Evolutionary conservation across 2,888 invertebrate species (phyloP), one percentile per base, ranked within the genome.

Genomic region (Sphaerophoria rueppellii): DNA sequence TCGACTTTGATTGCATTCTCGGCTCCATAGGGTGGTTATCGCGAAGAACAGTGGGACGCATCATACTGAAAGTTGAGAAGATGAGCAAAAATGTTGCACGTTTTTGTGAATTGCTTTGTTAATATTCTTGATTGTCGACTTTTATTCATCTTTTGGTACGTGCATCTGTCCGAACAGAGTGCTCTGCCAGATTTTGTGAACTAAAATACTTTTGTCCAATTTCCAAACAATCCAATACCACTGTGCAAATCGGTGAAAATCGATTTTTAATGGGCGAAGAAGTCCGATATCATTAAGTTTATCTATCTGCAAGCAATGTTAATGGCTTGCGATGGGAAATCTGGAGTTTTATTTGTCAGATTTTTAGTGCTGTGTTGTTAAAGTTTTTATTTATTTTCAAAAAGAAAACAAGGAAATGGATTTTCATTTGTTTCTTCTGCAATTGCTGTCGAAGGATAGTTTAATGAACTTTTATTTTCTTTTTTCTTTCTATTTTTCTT

Each of bases 221-320:
- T 3, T 43, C 0, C 0, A 43, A 24, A 43, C 3, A 40, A 40
- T 4, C 24, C 4, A 7, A 6, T 2, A 16, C 60, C 60, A 60
- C 60, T 60, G 60, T 60, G 7, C 9, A 6, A 14, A 24, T 24
- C 63, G 67, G 52, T 72, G 75, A 61, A 80, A 80, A 83, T 83
- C 83, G 83, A 75, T 83, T 83, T 83, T 83, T 83, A 83, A 83
- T 83, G 75, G 75, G 57, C 65, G 65, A 73, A 83, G 67, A 80
- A 69, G 80, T 83, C 83, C 75, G 75, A 76, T 80, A 80, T 83
- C 80, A 83, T 83, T 83, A 83, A 57, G 67, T 67, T 54, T 79
- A 75, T 79, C 79, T 67, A 67, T 71, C 69, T 46, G 79, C 50
- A 32, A 75, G 54, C 52, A 75, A 83, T 75, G 74, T 83, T 83